Evolutionary conservation across 2,797 vertebrate species (phyloP).

Genomic region (Fistularia tabacaria): DNA sequence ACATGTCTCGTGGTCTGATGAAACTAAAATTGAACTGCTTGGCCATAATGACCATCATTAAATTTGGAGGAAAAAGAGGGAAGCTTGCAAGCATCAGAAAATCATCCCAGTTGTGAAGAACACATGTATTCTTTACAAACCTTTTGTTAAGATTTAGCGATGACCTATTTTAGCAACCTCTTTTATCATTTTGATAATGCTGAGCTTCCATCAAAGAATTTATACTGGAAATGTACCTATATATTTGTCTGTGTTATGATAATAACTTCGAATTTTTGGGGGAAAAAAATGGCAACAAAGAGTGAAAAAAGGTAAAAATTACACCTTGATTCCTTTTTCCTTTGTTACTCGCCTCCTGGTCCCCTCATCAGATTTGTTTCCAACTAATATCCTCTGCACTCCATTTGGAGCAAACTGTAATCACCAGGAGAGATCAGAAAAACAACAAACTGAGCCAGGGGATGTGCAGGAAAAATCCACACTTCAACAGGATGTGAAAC

Average conservation of each 20-base stretch:
- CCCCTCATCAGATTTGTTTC: conserved; percentile 90
- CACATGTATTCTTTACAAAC: too few species aligned
- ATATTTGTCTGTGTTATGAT: too few species aligned
- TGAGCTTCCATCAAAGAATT: too few species aligned
- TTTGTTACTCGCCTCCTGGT: conserved; percentile 82
- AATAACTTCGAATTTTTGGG: too few species aligned
- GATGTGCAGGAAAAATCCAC: neutral
- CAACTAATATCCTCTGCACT: conserved; percentile 89
- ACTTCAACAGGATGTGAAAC: neutral
- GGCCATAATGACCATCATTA: neutral
- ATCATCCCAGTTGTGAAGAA: too few species aligned
- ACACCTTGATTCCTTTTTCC: conserved; percentile 88
- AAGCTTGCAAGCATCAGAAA: neutral
- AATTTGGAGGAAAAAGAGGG: neutral
- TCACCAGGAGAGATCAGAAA: neutral
- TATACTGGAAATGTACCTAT: too few species aligned
- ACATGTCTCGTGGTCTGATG: neutral
- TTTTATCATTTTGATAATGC: too few species aligned
- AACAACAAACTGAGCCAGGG: neutral
- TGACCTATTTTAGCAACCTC: too few species aligned
- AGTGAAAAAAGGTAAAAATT: neutral
- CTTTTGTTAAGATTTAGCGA: too few species aligned
- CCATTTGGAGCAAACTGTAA: conserved; percentile 79
- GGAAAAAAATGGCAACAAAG: too few species aligned
- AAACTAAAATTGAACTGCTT: conserved; percentile 5